Conservation (phyloP, 2,797 vertebrate species). For the Neopelma chrysocephalum region DNA sequence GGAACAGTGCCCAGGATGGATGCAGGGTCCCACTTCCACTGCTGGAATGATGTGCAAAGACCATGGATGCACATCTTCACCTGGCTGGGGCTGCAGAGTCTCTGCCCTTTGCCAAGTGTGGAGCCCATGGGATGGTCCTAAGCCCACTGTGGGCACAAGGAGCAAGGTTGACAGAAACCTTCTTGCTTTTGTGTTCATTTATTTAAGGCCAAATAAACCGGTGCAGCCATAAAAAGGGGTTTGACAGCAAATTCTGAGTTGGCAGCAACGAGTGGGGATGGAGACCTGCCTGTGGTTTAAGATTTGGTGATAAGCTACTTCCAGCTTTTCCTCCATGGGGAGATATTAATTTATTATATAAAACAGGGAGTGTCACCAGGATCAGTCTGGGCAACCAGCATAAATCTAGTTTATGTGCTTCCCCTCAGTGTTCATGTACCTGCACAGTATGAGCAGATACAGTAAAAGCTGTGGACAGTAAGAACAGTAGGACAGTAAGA, state of each 20-base stretch:
- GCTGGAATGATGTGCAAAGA: neutral
- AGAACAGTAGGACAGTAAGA: neutral
- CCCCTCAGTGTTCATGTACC: neutral
- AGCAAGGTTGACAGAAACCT: neutral
- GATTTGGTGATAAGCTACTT: neutral
- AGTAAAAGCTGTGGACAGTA: neutral
- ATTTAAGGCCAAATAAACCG: neutral
- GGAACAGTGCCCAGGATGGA: neutral
- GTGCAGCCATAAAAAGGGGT: neutral
- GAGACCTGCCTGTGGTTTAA: neutral
- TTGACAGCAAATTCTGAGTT: neutral
- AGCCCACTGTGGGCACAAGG: neutral
- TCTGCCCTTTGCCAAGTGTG: neutral
- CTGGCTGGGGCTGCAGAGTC: neutral
- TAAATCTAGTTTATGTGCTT: neutral
- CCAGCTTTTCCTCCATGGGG: neutral
- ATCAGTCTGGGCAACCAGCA: neutral
- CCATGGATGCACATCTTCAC: neutral
- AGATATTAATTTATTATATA: neutral
- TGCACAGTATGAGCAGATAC: neutral
- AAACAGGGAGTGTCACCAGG: neutral
- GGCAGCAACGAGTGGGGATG: neutral
- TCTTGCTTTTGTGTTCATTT: neutral
- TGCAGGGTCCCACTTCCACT: rapidly evolving
- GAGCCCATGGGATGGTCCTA: neutral